Evolutionary conservation across 2,113 vertebrate species (phyloP), one percentile per base, ranked within the genome.

Genomic region (Paracyprichromis sp.): DNA sequence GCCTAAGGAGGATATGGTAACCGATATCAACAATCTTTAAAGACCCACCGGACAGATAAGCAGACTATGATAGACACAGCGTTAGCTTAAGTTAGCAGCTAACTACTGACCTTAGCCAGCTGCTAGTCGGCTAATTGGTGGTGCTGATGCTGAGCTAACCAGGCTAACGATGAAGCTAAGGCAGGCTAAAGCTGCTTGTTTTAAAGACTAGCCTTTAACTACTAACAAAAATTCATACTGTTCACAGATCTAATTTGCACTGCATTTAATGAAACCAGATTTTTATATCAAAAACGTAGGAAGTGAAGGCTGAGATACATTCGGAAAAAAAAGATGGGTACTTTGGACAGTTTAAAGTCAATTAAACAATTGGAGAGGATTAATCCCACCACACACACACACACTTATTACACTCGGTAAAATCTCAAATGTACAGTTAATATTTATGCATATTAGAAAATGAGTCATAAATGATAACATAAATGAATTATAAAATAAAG

Each of bases 121-220:
- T 79, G 91, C 86, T 94, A 79, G 47, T 54, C 47, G 43, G 90
- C 85, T 90, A 56, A 80, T 84, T 82, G 17, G 81, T 92, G 94
- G 90, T 95, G 89, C 92, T 95, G 93, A 93, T 93, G 93, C 92
- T 93, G 92, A 86, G 86, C 76, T 84, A 83, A 76, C 84, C 78
- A 88, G 50, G 92, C 87, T 92, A 89, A 84, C 78, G 14, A 5
- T 31, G 71, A 47, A 36, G 43, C 66, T 53, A n/a, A 45, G 54
- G 82, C 88, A 43, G 12, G 56, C 57, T 24, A 19, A 16, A 78
- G 1, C 3, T 24, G 12, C 3, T 17, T 26, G 9, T 47, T 38
- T 69, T 24, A 19, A 36, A 29, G 36, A 26, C 21, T n/a, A 78
- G 43, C 24, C 1, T 78, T 50, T 45, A 76, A 26, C 14, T 6